A percentile compares a stretch with the other conserved stretches of the same genome.
Evolutionary conservation across 2,113 vertebrate genomes (phyloP).

Genomic region (Solenodon paradoxus): DNA sequence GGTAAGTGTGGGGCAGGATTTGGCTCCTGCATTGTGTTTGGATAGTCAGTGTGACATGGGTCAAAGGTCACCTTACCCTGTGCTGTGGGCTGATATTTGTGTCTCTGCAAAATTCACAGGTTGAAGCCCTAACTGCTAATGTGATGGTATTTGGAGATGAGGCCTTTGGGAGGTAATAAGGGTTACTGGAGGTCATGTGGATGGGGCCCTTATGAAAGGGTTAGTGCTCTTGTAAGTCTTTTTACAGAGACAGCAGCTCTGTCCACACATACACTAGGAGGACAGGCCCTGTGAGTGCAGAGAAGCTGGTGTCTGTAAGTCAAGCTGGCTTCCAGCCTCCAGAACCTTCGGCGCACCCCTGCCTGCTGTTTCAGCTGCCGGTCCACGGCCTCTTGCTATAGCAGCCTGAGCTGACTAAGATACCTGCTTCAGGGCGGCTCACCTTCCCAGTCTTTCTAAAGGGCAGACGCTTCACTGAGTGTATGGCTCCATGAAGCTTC

Average conservation of each 20-base stretch:
- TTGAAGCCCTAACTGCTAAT: neutral
- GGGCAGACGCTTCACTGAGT: neutral
- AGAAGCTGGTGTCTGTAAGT: neutral
- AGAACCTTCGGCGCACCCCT: too few species aligned
- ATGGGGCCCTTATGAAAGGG: neutral
- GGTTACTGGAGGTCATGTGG: neutral
- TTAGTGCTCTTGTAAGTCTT: neutral
- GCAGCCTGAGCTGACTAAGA: neutral
- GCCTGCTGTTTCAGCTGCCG: neutral
- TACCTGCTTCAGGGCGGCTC: too few species aligned
- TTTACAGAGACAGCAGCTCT: too few species aligned
- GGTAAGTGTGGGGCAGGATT: accelerated
- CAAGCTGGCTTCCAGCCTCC: neutral
- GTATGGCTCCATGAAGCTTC: neutral
- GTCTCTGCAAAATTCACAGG: neutral
- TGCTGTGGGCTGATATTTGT: neutral
- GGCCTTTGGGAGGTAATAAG: neutral
- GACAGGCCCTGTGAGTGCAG: neutral
- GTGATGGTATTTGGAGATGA: neutral
- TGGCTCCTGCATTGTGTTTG: accelerated
- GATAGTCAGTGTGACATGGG: neutral
- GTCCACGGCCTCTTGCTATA: neutral
- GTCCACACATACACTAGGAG: too few species aligned
- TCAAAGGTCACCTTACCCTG: neutral
- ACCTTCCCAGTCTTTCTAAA: neutral